Evolutionary conservation across 2,113 vertebrate genomes (phyloP), one percentile per base, ranked within the genome.

Genomic region (Syngnathus scovelli): DNA sequence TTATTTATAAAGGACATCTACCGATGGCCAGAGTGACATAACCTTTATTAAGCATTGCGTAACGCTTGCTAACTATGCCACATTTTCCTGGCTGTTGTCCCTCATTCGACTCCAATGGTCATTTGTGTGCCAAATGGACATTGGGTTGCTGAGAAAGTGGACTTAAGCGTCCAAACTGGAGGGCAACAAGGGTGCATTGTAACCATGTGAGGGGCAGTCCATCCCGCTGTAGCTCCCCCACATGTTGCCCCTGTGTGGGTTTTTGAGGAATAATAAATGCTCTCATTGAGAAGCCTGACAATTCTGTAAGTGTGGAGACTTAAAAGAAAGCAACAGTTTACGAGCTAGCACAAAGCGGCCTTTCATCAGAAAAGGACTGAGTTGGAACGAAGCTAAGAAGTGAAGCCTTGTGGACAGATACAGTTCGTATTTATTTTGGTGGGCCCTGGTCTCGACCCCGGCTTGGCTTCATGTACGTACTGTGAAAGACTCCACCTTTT

Each of bases 311-410:
- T 89, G 89, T 88, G 80, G 74, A 74, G 80, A 84, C 82, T 74
- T 87, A 89, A 89, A 33, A 89, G 89, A 90, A 87, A 89, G 87
- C 85, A 85, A 85, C 78, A 83, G 88, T 90, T 90, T 89, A 90
- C 79, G 77, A 72, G 82, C 39, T 67, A 18, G 55, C 18, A 90
- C 86, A 91, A 87, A 88, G 88, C 78, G 1, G 76, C 80, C 87
- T 85, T 90, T 90, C 79, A 90, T 51, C n/a, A 65, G 46, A 72
- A 83, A 62, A 55, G 67, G 72, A 82, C 77, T 52, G 80, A 78
- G 83, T 68, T 78, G 69, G 80, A 88, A 89, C 83, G 83, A 74
- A 72, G 64, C 68, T 77, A 67, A 66, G 69, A 69, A 78, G 71
- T 38, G 68, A 48, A 67, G 69, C 44, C 70, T 37, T 75, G 43